Percentiles rank a stretch among this genome's conserved stretches.
Conservation (phyloP, 2,797 vertebrate genomes). For the Pangasius djambal region DNA sequence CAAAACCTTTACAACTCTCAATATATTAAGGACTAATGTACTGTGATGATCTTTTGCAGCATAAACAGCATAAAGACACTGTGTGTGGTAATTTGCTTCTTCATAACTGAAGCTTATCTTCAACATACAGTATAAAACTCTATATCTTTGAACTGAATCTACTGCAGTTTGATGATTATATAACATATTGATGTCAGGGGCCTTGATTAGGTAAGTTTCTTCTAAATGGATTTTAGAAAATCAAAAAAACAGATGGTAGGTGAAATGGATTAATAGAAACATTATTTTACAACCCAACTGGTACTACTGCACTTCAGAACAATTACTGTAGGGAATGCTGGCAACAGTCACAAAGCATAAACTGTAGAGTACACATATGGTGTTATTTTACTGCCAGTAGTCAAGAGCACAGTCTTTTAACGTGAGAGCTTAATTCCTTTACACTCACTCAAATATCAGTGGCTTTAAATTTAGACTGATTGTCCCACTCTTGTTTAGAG, state of each 20-base stretch:
- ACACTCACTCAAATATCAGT: constrained; percentile 10
- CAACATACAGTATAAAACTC: background rate
- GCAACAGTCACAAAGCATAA: background rate
- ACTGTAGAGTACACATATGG: constrained; percentile 12
- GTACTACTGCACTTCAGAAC: constrained; percentile 8
- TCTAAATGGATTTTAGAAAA: background rate
- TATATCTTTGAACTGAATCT: constrained; percentile 19
- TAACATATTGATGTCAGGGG: background rate
- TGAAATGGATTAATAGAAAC: background rate
- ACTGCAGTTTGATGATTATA: constrained; percentile 1
- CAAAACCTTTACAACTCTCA: constrained; percentile 3
- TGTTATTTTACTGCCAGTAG: constrained; percentile 22
- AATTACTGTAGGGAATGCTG: constrained; percentile 2
- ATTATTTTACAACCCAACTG: background rate
- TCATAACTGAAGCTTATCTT: background rate
- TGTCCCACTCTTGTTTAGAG: background rate
- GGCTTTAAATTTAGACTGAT: background rate
- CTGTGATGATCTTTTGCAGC: background rate
- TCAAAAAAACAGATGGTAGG: background rate
- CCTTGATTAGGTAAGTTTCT: constrained; percentile 24
- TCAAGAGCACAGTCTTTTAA: constrained; percentile 11
- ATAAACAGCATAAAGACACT: background rate
- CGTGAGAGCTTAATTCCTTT: background rate
- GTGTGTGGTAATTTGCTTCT: background rate
- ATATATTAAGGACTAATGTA: constrained; percentile 29